Percentiles rank a stretch among this genome's conserved stretches.
Evolutionary conservation across 2,888 invertebrate species (phyloP).

Genomic region (Aromia moschata): DNA sequence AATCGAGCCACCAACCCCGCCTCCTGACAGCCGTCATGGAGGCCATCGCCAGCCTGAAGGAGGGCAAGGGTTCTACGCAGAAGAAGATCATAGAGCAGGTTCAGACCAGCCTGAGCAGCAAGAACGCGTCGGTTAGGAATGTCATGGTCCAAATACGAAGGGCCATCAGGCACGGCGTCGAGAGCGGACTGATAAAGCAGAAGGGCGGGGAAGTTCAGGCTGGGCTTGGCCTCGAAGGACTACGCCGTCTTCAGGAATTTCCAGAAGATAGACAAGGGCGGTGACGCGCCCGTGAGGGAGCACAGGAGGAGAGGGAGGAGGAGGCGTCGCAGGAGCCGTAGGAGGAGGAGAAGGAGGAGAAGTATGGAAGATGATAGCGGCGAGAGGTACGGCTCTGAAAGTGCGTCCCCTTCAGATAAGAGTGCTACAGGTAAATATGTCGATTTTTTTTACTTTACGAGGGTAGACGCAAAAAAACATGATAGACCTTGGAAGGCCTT

Average conservation of each 20-base stretch:
- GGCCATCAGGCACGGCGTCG: constrained; percentile 44
- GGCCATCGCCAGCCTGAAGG: constrained; percentile 46
- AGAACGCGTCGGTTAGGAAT: constrained; percentile 33
- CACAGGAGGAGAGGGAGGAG: constrained; percentile 29
- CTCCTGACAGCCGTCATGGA: constrained; percentile 46
- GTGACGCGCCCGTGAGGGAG: constrained; percentile 24
- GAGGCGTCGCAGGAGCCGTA: constrained; percentile 28
- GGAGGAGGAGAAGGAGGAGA: constrained; percentile 17
- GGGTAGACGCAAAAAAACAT: no score
- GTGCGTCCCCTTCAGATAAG: background rate
- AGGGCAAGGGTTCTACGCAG: constrained; percentile 43
- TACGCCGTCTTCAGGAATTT: constrained; percentile 39
- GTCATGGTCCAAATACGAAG: constrained; percentile 40
- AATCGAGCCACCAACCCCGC: constrained; percentile 30
- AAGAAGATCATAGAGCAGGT: constrained; percentile 43
- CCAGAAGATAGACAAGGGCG: constrained; percentile 13
- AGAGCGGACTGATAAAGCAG: constrained; percentile 35
- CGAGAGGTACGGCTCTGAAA: constrained; percentile 8
- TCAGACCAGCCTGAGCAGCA: constrained; percentile 27
- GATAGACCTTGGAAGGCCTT: no score
- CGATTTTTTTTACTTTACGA: no score
- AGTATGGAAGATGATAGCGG: constrained; percentile 7
- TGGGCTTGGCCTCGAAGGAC: constrained; percentile 39
- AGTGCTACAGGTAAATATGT: background rate
- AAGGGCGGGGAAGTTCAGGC: constrained; percentile 43